Conservation (phyloP, 92 coral and sea anemone species). For the Parazoanthus darwini region DNA sequence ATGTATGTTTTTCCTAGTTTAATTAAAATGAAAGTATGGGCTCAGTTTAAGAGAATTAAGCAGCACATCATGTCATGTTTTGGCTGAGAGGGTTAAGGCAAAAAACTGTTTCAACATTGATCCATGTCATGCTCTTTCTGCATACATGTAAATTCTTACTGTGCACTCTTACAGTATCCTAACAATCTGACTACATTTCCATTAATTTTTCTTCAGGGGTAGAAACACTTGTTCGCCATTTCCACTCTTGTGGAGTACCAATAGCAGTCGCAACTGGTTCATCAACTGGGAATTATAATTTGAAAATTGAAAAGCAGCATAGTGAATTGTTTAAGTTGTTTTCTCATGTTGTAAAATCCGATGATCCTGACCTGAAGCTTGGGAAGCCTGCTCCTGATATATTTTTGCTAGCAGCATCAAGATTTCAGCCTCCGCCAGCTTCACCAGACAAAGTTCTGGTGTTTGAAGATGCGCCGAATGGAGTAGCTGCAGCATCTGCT, state of each 20-base stretch:
- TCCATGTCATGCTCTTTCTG: no score
- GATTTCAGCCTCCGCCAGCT: constrained; percentile 69
- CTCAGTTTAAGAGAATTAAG: no score
- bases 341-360: constrained; percentile 83
- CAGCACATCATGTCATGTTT: no score
- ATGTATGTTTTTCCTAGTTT: no score
- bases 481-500: constrained; percentile 86
- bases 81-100: no score
- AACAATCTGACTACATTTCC: neutral
- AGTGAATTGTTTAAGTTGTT: constrained; percentile 62
- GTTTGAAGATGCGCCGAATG: constrained; percentile 98
- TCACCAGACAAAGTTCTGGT: constrained; percentile 85
- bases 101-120: no score
- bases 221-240: constrained; percentile 72
- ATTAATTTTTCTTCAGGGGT: constrained; percentile 60
- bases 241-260: constrained; percentile 79
- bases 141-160: no score
- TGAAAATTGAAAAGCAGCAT: constrained; percentile 70
- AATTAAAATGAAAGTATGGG: no score
- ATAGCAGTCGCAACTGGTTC: constrained; percentile 97
- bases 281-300: constrained; percentile 54
- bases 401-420: constrained; percentile 76
- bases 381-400: constrained; percentile 96
- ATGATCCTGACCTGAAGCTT: constrained; percentile 83
- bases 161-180: neutral